Evolutionary conservation across 1,140 invertebrate species (phyloP), one percentile per base, ranked within the genome.

Genomic region (Adoxophyes honmai): DNA sequence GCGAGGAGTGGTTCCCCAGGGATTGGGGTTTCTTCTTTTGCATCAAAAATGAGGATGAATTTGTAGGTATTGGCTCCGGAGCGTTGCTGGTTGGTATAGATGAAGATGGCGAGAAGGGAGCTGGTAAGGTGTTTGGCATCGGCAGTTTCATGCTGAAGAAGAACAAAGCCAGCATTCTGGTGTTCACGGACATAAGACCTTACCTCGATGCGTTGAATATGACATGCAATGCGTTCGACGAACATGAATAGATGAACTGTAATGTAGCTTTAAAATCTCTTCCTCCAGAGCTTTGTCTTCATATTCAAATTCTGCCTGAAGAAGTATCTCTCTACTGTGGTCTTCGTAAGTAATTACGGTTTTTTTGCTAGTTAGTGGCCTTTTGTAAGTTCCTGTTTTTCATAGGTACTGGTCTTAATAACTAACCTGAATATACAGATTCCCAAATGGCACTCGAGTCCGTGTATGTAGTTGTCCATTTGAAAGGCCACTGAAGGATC

Each of bases 381-480:
- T n/a, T n/a, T n/a, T n/a, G n/a, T n/a, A n/a, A n/a, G n/a, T n/a
- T n/a, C n/a, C n/a, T n/a, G n/a, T n/a, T n/a, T n/a, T n/a, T n/a
- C n/a, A n/a, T n/a, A n/a, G n/a, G n/a, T n/a, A n/a, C n/a, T n/a
- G n/a, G n/a, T n/a, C n/a, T n/a, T n/a, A n/a, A n/a, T n/a, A 11
- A 38, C 39, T 64, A 58, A 87, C 84, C 84, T 86, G 57, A 78
- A 87, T 28, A 88, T 80, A 56, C 85, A 88, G 51, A 88, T 59
- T 3, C 75, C 74, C 0, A 75, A 36, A 59, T 86, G 80, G 48
- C 85, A 88, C 58, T 88, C 85, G 58, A 88, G 21, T 0, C 85
- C 85, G 28, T 88, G 85, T n/a, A 85, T 59, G 44, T 70, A 88
- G 53, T 88, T 85, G 52, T 88, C 82, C 68, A 70, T 85, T 11